Evolutionary conservation across 1,140 invertebrate genomes (phyloP), one percentile per base, ranked within the genome.

Genomic region (Phortica variegata): DNA sequence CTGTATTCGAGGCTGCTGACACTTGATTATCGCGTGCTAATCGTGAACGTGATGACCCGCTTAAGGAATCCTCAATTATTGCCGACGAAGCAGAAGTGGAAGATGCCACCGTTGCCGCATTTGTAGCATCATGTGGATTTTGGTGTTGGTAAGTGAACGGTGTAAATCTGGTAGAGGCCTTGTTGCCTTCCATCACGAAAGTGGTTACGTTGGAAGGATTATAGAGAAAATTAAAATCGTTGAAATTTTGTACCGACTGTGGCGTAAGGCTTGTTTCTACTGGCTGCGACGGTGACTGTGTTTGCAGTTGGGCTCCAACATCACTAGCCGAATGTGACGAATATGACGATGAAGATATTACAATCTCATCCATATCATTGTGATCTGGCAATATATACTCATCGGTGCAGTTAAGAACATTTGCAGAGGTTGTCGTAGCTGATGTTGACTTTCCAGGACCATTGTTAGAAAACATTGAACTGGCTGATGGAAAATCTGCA

Each of bases 261-360:
- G 41, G 3, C 26, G 9, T 17, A 37, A 9, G 23, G 43, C 15
- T n/a, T 32, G 33, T 5, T 39, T 37, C 6, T 21, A 31, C 37
- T 23, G 49, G 47, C 26, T 56, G 54, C 19, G 51, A 17, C 31
- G 33, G 23, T 34, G 33, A 5, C 13, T 31, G 13, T 34, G 33
- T 34, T 34, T 9, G 13, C 6, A 29, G 34, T 8, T 49, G 49
- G 41, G 42, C 21, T 29, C 32, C 9, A 19, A 20, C 19, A 39
- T 52, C 50, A 13, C 34, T 38, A 9, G 59, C 56, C 16, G 49
- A 43, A 17, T 52, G 50, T 12, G 50, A 52, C 33, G 60, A 73
- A 52, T 70, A 70, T 47, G 70, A 70, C 45, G 70, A 70, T 19
- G 63, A 73, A 52, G 65, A 68, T 62, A 71, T 65, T 47, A 70